Evolutionary conservation across 2,888 invertebrate genomes (phyloP), one percentile per base, ranked within the genome.

Genomic region (Drosophila setosimentum): DNA sequence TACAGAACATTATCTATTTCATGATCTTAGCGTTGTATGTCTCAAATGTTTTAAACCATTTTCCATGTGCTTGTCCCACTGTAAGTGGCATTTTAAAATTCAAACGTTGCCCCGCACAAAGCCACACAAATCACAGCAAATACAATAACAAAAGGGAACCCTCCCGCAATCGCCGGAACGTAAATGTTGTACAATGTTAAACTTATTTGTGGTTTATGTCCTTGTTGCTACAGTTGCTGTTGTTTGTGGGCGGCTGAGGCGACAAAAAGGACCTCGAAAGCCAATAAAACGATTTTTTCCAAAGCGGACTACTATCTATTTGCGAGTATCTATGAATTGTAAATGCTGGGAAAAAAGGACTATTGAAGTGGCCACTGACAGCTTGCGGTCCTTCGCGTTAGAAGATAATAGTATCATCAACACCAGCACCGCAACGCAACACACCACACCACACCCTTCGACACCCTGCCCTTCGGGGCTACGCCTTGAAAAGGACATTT

Each of bases 331-430:
- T 83, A 82, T 89, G 87, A 87, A 88, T 89, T 87, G 84, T 78
- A 83, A 90, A 82, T 77, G 76, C 73, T 71, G 69, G 54, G 73
- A 55, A 80, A 81, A 78, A 80, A 67, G 82, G 81, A 82, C 82
- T 82, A 76, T 82, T 87, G 79, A 89, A 91, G 87, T 88, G 82
- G 76, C 75, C 68, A 73, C 60, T 80, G 86, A 80, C 83, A 87
- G 73, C 88, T 76, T 64, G 62, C 59, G 70, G 69, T 73, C 73
- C 72, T 71, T 45, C 87, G 89, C 91, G 89, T 89, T 91, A 83
- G 87, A 82, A 92, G 91, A 92, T 92, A 92, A 92, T 92, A 82
- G 91, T 87, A 92, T 92, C 92, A 92, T 92, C 92, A 92, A 90
- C 92, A 88, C 92, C 91, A 78, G 70, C 67, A 50, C 69, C 55